Conservation (phyloP, 1,140 invertebrate genomes). For the Cheumatopsyche charites region DNA sequence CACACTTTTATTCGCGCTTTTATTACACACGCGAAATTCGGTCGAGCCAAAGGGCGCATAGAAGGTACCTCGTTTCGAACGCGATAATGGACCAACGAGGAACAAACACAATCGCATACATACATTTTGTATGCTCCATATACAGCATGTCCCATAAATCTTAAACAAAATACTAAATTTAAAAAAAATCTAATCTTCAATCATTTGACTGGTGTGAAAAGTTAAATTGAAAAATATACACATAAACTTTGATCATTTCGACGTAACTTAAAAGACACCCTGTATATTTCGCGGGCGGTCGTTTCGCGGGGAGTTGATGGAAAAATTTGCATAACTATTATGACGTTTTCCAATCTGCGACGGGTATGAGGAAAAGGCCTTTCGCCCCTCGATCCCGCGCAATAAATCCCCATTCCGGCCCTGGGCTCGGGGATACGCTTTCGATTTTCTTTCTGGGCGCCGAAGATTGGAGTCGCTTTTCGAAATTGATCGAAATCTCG, state of each 20-base stretch:
- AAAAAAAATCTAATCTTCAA: no score
- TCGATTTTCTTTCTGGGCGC: constrained; percentile 36
- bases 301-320: constrained; percentile 34
- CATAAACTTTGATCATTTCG: no score
- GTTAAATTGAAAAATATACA: no score
- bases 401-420: constrained; percentile 43
- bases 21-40: neutral
- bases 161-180: no score
- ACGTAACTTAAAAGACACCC: no score
- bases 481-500: constrained; percentile 44
- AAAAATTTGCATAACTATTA: constrained; percentile 49
- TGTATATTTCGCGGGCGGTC: no score
- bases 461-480: constrained; percentile 11
- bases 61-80: neutral
- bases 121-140: constrained; percentile 29
- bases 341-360: constrained; percentile 48
- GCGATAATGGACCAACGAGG: constrained; percentile 22
- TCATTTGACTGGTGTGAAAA: no score
- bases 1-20: neutral
- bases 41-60: no score
- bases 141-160: no score
- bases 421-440: constrained; percentile 36
- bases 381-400: constrained; percentile 14
- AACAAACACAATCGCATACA: neutral
- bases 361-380: constrained; percentile 6